Conservation (phyloP, 1,140 invertebrate species). For the Caenorhabditis remanei region DNA sequence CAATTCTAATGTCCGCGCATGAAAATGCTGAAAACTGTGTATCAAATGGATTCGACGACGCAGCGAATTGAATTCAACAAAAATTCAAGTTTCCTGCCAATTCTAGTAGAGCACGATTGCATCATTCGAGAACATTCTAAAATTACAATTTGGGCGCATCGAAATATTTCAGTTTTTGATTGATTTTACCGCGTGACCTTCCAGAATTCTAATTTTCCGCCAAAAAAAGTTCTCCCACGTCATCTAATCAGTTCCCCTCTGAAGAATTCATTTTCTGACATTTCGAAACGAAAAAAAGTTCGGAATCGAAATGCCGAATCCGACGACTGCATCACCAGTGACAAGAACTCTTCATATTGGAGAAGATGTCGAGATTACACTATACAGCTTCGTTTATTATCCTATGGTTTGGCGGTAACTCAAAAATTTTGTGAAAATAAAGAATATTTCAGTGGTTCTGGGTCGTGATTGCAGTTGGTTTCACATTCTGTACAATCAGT, state of each 20-base stretch:
- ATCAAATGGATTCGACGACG: too few relatives aligned
- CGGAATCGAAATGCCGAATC: background rate
- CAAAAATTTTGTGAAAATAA: too few relatives aligned
- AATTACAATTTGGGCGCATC: too few relatives aligned
- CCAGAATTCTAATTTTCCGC: too few relatives aligned
- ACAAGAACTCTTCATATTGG: background rate
- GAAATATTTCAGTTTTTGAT: too few relatives aligned
- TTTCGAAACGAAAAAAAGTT: background rate
- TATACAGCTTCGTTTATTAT: background rate
- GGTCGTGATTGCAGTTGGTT: conserved; percentile 7
- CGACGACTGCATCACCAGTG: background rate
- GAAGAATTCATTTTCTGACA: background rate
- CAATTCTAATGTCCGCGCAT: too few relatives aligned
- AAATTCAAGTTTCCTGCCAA: too few relatives aligned
- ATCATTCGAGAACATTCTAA: too few relatives aligned
- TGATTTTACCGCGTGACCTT: too few relatives aligned
- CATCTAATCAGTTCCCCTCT: background rate
- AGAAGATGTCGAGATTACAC: background rate
- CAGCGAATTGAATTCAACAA: too few relatives aligned
- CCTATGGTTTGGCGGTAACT: background rate
- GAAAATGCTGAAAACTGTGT: too few relatives aligned
- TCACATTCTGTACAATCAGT: conserved; percentile 14
- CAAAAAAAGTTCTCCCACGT: background rate
- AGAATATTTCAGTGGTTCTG: conserved; percentile 34
- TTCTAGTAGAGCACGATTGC: too few relatives aligned